phyloP scores from a whole-genome alignment of 1,140 invertebrate species.

The Halesus radiatus region DNA sequence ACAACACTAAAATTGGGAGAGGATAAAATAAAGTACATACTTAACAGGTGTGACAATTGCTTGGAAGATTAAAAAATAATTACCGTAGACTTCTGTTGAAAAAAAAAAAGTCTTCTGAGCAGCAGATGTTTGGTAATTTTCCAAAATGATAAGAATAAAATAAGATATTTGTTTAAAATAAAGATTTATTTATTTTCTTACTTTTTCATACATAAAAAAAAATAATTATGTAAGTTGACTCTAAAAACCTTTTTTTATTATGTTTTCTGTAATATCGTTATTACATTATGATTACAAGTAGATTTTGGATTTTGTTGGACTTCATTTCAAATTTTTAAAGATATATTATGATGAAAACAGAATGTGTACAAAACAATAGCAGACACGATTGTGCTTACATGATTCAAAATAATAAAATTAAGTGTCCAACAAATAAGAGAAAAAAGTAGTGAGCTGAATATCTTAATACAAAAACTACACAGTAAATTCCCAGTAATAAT shows the following conservation, averaged over 20 bases:
- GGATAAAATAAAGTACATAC: too few relatives aligned
- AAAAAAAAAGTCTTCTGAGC: too few relatives aligned
- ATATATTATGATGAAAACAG: not conserved
- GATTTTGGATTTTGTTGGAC: slow-evolving; percentile 24
- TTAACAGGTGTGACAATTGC: too few relatives aligned
- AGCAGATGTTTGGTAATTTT: too few relatives aligned
- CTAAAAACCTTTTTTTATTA: slow-evolving; percentile 14
- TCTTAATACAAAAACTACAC: slow-evolving; percentile 8
- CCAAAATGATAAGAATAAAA: not conserved
- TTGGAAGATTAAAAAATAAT: too few relatives aligned
- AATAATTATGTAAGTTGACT: slow-evolving; percentile 46
- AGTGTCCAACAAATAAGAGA: not conserved
- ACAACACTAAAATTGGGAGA: too few relatives aligned
- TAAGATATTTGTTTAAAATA: slow-evolving; percentile 39
- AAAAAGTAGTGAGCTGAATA: slow-evolving; percentile 4
- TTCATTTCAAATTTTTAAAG: slow-evolving; percentile 25
- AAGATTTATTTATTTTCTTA: slow-evolving; percentile 42
- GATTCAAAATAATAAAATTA: not conserved
- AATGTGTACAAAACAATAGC: slow-evolving; percentile 5
- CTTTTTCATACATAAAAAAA: slow-evolving; percentile 45
- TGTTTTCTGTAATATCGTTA: slow-evolving; percentile 29
- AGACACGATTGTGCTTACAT: not conserved
- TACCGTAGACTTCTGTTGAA: too few relatives aligned
- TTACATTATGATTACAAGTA: slow-evolving; percentile 43
- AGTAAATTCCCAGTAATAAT: not conserved